Percentiles rank a stretch among this genome's conserved stretches.
Conservation (phyloP, 2,888 invertebrate genomes). For the Ferrisia virgata region DNA sequence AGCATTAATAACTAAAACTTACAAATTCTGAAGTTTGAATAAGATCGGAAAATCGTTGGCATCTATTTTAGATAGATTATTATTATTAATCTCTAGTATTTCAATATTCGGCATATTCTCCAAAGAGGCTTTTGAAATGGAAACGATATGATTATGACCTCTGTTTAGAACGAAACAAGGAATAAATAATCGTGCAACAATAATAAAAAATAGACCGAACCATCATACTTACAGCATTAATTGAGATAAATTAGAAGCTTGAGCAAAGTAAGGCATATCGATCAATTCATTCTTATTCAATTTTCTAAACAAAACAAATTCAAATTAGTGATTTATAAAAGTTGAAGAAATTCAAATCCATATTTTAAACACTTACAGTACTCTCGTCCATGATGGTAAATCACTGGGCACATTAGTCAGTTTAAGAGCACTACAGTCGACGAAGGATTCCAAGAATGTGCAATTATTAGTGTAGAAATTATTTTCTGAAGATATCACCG, state of each 20-base stretch:
- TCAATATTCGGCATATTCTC: slow-evolving; percentile 60
- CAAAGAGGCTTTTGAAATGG: slow-evolving; percentile 56
- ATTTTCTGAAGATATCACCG: background rate
- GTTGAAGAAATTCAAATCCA: slow-evolving; percentile 46
- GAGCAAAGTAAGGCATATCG: slow-evolving; percentile 57
- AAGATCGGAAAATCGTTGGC: slow-evolving; percentile 64
- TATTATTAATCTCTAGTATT: slow-evolving; percentile 75
- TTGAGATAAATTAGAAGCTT: slow-evolving; percentile 54
- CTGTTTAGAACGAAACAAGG: slow-evolving; percentile 52
- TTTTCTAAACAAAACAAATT: too few relatives aligned
- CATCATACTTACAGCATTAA: slow-evolving; percentile 57
- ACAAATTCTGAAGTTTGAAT: slow-evolving; percentile 67
- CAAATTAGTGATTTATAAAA: background rate
- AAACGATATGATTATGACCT: slow-evolving; percentile 57
- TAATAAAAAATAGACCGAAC: background rate
- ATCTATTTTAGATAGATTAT: slow-evolving; percentile 67
- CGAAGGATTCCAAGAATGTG: slow-evolving; percentile 53
- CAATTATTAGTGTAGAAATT: slow-evolving; percentile 48
- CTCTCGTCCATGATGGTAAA: slow-evolving; percentile 54
- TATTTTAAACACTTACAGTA: slow-evolving; percentile 52
- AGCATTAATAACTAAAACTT: slow-evolving; percentile 56
- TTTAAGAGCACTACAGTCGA: slow-evolving; percentile 53
- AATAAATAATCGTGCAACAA: background rate
- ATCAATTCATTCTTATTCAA: slow-evolving; percentile 61
- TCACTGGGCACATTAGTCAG: slow-evolving; percentile 53